Evolutionary conservation across 2,113 vertebrate genomes (phyloP).

Genomic region (Heterocephalus glaber): DNA sequence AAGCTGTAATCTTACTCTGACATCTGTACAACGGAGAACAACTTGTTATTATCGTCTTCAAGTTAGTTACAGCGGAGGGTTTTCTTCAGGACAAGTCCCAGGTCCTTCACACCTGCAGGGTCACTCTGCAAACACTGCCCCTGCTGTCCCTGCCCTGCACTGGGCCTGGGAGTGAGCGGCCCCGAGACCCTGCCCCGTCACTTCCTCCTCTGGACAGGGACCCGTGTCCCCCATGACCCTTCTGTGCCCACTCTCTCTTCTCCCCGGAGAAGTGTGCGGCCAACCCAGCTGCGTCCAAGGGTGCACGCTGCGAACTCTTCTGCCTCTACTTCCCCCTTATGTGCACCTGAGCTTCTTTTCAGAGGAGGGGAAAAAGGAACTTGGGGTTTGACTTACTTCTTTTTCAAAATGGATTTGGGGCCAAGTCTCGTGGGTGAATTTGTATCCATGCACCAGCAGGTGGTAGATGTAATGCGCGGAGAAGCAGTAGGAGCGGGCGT

Average conservation of each 20-base stretch:
- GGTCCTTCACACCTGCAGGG: not conserved
- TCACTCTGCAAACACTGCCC: not conserved
- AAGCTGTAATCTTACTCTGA: not conserved
- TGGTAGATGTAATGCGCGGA: slow-evolving; percentile 91
- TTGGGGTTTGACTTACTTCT: slow-evolving; percentile 85
- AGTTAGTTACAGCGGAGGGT: not conserved
- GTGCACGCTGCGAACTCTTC: not conserved
- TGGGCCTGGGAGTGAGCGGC: too few relatives aligned
- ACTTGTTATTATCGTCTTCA: not conserved
- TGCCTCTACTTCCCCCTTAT: not conserved
- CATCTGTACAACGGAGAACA: not conserved
- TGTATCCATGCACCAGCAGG: slow-evolving; percentile 91
- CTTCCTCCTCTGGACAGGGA: not conserved
- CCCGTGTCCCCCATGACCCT: not conserved
- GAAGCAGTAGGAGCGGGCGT: slow-evolving; percentile 92
- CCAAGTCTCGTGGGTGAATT: slow-evolving; percentile 91
- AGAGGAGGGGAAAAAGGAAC: not conserved
- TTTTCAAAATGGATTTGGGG: slow-evolving; percentile 90
- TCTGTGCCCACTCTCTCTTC: not conserved
- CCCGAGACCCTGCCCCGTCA: fast-evolving
- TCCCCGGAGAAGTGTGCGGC: not conserved
- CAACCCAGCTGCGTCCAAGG: not conserved
- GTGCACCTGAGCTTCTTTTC: not conserved
- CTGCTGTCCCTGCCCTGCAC: not conserved
- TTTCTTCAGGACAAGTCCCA: not conserved